Conservation (phyloP, 2,888 invertebrate genomes). For the Nebria salina region DNA sequence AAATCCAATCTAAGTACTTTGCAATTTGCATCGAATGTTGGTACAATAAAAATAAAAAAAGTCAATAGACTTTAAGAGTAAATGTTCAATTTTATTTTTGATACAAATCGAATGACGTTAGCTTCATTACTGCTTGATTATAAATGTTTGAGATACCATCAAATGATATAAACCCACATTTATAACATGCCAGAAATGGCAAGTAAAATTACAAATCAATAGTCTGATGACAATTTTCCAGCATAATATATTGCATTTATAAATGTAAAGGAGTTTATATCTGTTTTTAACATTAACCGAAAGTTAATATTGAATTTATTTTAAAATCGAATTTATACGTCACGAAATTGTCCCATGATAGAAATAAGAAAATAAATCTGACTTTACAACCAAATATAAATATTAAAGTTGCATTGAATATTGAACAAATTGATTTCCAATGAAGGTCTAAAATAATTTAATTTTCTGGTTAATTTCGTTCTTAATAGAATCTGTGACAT, state of each 20-base stretch:
- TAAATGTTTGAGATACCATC: background rate
- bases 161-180: background rate
- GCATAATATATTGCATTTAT: background rate
- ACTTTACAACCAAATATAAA: no score
- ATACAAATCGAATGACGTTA: no score
- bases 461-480: no score
- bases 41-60: no score
- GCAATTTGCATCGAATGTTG: no score
- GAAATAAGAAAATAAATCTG: background rate
- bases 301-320: background rate
- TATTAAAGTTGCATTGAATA: no score
- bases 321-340: background rate
- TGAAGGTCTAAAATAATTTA: no score
- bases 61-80: no score
- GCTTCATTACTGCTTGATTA: background rate
- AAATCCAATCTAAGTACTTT: background rate
- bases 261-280: background rate
- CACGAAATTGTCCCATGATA: background rate
- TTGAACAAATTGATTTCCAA: no score
- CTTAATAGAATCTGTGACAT: background rate
- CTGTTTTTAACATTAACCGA: background rate
- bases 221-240: background rate
- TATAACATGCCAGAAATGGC: background rate
- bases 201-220: background rate
- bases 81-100: no score